Percentiles rank a stretch among this genome's conserved stretches.
phyloP scores from a whole-genome alignment of 2,888 invertebrate genomes.

The Tortrix viridana region DNA sequence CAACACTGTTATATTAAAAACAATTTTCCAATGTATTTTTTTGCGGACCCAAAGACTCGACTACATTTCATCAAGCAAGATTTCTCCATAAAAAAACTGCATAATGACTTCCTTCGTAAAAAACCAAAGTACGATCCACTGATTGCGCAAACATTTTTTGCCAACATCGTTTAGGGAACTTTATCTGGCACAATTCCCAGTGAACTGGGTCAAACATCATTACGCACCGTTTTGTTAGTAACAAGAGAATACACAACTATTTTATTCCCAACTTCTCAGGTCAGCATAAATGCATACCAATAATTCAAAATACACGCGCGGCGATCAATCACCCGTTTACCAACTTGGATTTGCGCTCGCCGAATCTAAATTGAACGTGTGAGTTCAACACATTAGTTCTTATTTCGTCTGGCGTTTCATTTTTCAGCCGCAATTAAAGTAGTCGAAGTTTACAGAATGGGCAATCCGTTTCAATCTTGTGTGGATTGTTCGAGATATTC shows the following conservation, averaged over 20 bases:
- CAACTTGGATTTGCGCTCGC: conserved; percentile 24
- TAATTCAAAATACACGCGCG: conserved; percentile 36
- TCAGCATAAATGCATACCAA: conserved; percentile 37
- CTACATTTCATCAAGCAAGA: conserved; percentile 1
- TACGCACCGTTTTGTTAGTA: conserved; percentile 33
- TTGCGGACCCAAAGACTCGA: too few species aligned
- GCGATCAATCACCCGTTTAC: conserved; percentile 43
- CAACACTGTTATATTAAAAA: too few species aligned
- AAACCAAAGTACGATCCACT: conserved; percentile 39
- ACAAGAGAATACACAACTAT: conserved; percentile 35
- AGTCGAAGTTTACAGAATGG: conserved; percentile 35
- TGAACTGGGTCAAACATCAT: conserved; percentile 38
- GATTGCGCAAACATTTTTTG: conserved; percentile 43
- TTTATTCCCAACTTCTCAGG: conserved; percentile 31
- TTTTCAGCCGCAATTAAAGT: conserved; percentile 24
- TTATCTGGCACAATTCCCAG: conserved; percentile 21
- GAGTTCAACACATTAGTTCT: conserved; percentile 17
- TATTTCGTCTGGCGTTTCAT: conserved; percentile 28
- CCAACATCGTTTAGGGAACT: conserved; percentile 36
- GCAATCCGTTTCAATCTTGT: conserved; percentile 38
- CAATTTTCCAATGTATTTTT: too few species aligned
- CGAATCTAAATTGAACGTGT: neutral
- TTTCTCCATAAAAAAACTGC: too few species aligned
- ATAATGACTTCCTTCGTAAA: conserved; percentile 4
- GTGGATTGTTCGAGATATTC: conserved; percentile 36